phyloP scores from a whole-genome alignment of 1,140 invertebrate species.

The Leptopilina boulardi region DNA sequence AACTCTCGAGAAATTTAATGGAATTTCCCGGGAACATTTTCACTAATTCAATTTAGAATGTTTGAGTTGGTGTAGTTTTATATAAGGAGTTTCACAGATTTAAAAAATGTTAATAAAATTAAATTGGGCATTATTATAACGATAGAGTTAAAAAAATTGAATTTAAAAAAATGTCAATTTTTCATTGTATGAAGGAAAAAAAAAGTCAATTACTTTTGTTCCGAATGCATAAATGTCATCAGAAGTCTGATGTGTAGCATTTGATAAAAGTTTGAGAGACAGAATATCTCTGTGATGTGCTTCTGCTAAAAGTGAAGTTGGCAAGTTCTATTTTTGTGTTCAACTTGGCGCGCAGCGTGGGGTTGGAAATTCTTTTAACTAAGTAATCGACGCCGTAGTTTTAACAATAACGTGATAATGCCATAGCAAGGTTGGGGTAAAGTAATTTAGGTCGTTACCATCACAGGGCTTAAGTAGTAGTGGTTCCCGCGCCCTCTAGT shows the following conservation, averaged over 20 bases:
- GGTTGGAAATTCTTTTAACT: not conserved
- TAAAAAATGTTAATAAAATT: no score
- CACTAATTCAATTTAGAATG: no score
- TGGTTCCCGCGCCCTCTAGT: conserved; percentile 30
- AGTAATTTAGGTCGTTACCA: conserved; percentile 25
- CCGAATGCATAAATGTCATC: not conserved
- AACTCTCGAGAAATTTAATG: no score
- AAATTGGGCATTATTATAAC: no score
- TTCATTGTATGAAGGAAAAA: no score
- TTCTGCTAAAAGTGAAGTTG: conserved; percentile 5
- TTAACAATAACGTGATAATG: conserved; percentile 21
- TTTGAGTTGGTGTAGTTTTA: no score
- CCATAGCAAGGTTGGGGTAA: conserved; percentile 15
- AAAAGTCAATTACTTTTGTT: not conserved
- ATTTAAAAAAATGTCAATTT: no score
- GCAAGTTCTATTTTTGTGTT: not conserved
- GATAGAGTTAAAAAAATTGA: no score
- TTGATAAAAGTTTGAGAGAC: not conserved
- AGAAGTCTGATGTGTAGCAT: not conserved
- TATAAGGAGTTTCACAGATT: no score
- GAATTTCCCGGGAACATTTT: no score
- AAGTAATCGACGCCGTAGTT: conserved; percentile 11
- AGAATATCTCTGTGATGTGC: not conserved
- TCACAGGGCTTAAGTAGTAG: conserved; percentile 31
- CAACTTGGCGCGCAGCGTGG: not conserved